phyloP scores from a whole-genome alignment of 2,888 invertebrate genomes.

The Drosophila anomalata region DNA sequence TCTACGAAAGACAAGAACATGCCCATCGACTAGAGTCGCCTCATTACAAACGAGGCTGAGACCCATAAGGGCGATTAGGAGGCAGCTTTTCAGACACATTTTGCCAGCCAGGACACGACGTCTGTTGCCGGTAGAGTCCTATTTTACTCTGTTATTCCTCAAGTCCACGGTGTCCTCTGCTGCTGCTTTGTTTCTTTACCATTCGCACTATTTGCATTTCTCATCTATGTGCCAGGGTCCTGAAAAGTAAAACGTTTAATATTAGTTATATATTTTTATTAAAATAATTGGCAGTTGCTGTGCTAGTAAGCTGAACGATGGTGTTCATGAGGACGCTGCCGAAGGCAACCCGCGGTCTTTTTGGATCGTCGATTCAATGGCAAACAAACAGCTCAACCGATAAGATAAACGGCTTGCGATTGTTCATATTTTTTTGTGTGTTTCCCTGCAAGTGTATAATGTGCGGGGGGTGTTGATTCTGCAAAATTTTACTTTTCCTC shows the following conservation, averaged over 20 bases:
- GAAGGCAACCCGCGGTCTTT: conserved; percentile 10
- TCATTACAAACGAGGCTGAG: conserved; percentile 60
- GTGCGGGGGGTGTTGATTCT: conserved; percentile 13
- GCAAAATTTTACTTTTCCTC: conserved; percentile 18
- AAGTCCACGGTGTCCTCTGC: conserved; percentile 38
- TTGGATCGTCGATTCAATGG: conserved; percentile 30
- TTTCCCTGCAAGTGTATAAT: conserved; percentile 11
- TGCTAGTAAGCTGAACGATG: conserved; percentile 3
- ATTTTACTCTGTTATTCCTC: conserved; percentile 42
- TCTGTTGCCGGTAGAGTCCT: conserved; percentile 43
- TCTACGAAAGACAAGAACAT: conserved; percentile 75
- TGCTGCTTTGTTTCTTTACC: conserved; percentile 55
- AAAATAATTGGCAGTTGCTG: conserved; percentile 12
- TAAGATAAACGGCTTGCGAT: conserved; percentile 60
- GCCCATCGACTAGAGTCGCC: conserved; percentile 49
- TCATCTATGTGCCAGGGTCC: conserved; percentile 56
- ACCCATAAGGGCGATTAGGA: conserved; percentile 55
- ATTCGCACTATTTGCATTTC: conserved; percentile 72
- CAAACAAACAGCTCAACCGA: conserved; percentile 54
- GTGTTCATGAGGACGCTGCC: conserved; percentile 14
- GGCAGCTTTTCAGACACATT: conserved; percentile 51
- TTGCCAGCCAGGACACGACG: conserved; percentile 40
- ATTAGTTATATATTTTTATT: background rate
- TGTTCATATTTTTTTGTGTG: conserved; percentile 18
- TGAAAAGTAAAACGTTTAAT: background rate